Conservation (phyloP, 1,140 invertebrate genomes). For the Drosophila lini region DNA sequence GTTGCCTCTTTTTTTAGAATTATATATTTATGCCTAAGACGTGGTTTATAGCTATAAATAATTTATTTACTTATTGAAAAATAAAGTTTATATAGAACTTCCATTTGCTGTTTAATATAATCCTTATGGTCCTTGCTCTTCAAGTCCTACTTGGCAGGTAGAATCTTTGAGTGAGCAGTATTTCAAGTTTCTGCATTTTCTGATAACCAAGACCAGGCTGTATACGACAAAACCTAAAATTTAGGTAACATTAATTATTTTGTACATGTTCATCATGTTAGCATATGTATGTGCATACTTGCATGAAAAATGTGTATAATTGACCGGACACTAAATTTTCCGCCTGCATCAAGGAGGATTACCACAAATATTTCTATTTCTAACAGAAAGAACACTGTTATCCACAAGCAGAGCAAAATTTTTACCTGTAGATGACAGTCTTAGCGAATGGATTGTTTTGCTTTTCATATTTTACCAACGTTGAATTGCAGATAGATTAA, state of each 20-base stretch:
- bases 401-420: conserved; percentile 3
- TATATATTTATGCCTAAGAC: too few species aligned
- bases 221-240: conserved; percentile 7
- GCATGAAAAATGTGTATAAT: neutral
- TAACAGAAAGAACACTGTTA: neutral
- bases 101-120: neutral
- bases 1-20: too few species aligned
- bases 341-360: neutral
- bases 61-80: too few species aligned
- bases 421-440: conserved; percentile 3
- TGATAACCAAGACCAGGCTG: neutral
- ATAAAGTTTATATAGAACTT: too few species aligned
- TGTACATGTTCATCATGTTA: too few species aligned
- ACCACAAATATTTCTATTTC: neutral
- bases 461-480: neutral
- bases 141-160: neutral
- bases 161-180: neutral
- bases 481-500: conserved; percentile 16
- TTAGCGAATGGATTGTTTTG: too few species aligned
- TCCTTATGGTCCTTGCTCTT: neutral
- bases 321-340: neutral
- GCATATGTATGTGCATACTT: neutral
- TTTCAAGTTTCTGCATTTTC: conserved; percentile 1
- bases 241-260: neutral
- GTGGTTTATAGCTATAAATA: too few species aligned